Evolutionary conservation across 2,113 vertebrate genomes (phyloP).

Genomic region (Equus przewalskii): DNA sequence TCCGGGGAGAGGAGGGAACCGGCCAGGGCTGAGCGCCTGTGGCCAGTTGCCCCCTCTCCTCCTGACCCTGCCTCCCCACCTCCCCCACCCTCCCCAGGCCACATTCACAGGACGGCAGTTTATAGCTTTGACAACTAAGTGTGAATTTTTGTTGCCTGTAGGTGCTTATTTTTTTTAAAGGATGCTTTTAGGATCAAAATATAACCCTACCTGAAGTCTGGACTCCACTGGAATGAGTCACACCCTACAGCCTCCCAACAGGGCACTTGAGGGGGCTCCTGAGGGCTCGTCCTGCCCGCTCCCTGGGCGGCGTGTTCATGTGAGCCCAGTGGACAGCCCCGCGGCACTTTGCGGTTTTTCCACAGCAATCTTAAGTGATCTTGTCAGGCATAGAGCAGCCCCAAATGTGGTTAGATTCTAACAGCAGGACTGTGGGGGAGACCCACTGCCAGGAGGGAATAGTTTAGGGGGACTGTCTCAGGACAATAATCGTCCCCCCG

Average conservation of each 20-base stretch:
- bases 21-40: conserved; percentile 6
- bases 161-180: conserved; percentile 64
- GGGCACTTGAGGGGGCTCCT: background rate
- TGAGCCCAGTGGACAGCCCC: background rate
- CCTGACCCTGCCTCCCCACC: background rate
- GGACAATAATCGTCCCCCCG: background rate
- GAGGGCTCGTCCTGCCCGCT: background rate
- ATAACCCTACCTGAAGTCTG: background rate
- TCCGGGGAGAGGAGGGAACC: conserved; percentile 39
- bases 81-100: background rate
- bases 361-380: background rate
- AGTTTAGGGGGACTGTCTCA: background rate
- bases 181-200: conserved; percentile 35
- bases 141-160: conserved; percentile 55
- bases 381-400: background rate
- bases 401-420: background rate
- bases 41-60: background rate
- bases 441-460: too few relatives aligned
- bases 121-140: background rate
- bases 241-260: background rate
- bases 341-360: fast-evolving
- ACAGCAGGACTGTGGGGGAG: background rate
- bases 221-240: background rate
- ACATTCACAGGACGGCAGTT: background rate
- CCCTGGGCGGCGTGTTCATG: too few relatives aligned